Evolutionary conservation across 2,797 vertebrate species (phyloP).

Genomic region (Microchirus variegatus): DNA sequence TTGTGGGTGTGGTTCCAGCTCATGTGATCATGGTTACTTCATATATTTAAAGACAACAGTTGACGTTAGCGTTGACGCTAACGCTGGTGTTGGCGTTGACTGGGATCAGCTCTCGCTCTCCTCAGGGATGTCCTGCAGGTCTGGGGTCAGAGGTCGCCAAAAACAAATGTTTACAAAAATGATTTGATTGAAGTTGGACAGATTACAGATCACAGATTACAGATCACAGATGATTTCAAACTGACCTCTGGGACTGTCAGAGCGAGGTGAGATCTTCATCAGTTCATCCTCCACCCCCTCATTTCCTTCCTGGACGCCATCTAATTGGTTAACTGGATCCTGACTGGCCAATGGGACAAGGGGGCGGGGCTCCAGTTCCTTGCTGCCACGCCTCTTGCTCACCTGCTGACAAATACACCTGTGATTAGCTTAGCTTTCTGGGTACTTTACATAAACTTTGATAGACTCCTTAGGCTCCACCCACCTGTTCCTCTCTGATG

Average conservation of each 20-base stretch:
- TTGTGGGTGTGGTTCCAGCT: constrained; percentile 26
- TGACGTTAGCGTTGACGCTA: constrained; percentile 6
- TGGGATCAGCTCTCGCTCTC: constrained; percentile 87
- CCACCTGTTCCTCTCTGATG: constrained; percentile 58
- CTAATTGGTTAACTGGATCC: constrained; percentile 72
- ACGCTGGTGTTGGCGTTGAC: constrained; percentile 37
- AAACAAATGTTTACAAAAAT: not conserved
- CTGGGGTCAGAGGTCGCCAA: constrained; percentile 64
- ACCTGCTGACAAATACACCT: constrained; percentile 24
- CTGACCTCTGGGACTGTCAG: constrained; percentile 78
- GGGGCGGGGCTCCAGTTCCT: constrained; percentile 48
- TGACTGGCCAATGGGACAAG: constrained; percentile 71
- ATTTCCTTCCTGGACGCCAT: constrained; percentile 69
- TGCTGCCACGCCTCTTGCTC: constrained; percentile 59
- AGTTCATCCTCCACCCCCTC: constrained; percentile 74
- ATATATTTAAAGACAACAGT: constrained; percentile 30
- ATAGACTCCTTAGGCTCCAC: not conserved
- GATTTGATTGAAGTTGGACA: fast-evolving
- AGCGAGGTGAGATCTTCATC: constrained; percentile 77
- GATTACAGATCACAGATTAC: not conserved
- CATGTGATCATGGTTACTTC: constrained; percentile 20
- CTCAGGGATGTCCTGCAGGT: constrained; percentile 95
- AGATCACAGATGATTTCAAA: not conserved
- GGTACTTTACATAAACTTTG: not conserved
- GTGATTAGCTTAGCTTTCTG: not conserved